phyloP scores from a whole-genome alignment of 2,888 invertebrate species.

The Scaptomyza reducta region DNA sequence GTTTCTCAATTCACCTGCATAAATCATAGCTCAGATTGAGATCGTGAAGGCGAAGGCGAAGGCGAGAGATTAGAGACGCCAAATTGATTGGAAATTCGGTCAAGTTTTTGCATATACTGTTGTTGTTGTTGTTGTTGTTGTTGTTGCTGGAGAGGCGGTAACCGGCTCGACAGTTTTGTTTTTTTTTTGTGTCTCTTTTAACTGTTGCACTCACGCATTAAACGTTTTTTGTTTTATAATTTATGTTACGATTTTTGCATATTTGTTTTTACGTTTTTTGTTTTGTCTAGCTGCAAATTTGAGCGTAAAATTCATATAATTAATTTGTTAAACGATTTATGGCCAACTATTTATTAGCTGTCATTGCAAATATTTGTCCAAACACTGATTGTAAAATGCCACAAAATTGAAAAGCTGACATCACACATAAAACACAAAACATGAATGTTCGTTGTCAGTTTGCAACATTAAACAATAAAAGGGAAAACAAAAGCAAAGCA shows the following conservation, averaged over 20 bases:
- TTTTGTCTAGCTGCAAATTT: slow-evolving; percentile 34
- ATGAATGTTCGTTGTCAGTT: slow-evolving; percentile 10
- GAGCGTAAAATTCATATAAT: slow-evolving; percentile 50
- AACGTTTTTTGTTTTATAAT: slow-evolving; percentile 34
- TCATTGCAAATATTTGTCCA: slow-evolving; percentile 37
- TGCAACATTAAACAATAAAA: slow-evolving; percentile 46
- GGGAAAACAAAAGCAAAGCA: slow-evolving; percentile 33
- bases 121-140: slow-evolving; percentile 1
- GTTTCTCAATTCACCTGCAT: slow-evolving; percentile 70
- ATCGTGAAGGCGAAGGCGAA: slow-evolving; percentile 47
- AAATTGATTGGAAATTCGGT: slow-evolving; percentile 70
- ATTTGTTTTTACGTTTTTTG: slow-evolving; percentile 29
- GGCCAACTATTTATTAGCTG: slow-evolving; percentile 54
- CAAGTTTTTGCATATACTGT: slow-evolving; percentile 64
- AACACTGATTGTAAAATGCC: slow-evolving; percentile 6
- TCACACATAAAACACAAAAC: slow-evolving; percentile 1
- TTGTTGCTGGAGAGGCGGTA: slow-evolving; percentile 51
- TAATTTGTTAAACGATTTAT: slow-evolving; percentile 58
- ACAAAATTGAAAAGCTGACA: slow-evolving; percentile 2
- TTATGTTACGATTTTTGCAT: slow-evolving; percentile 19
- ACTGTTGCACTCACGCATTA: slow-evolving; percentile 47
- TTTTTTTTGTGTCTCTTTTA: slow-evolving; percentile 28
- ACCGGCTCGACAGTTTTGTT: slow-evolving; percentile 64
- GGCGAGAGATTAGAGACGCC: slow-evolving; percentile 63
- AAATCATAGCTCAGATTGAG: slow-evolving; percentile 64